These are phyloP conservation scores for Gymnarchus niloticus DNA, from an alignment of 2,113 vertebrate genomes.

Conservation along the genomic window DNA sequence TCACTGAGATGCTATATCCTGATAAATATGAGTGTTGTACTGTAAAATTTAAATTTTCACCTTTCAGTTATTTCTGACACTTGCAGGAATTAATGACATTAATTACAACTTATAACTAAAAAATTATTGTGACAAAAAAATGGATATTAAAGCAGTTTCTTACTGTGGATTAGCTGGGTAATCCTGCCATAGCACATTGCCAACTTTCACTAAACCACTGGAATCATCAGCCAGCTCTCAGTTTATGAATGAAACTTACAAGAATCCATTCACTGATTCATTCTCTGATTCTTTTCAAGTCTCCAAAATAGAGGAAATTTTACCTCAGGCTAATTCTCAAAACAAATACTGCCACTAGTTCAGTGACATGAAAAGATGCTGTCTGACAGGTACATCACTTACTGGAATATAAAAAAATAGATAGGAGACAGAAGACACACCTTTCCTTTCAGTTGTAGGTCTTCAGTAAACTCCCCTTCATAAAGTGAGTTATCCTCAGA, in stretches of 20 bases:
- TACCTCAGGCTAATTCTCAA: no score
- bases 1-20: not conserved
- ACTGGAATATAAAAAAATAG: not conserved
- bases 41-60: not conserved
- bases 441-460: constrained; percentile 1
- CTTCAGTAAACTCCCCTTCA: constrained; percentile 20
- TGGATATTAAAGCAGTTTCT: not conserved
- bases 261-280: not conserved
- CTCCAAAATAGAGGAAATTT: no score
- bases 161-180: not conserved
- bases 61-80: not conserved
- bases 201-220: not conserved
- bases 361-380: not conserved
- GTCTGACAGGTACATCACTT: not conserved
- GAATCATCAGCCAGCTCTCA: not conserved
- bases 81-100: not conserved
- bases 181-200: not conserved
- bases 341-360: not conserved
- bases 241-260: not conserved
- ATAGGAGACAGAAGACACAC: not conserved
- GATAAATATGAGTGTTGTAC: not conserved
- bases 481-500: constrained; percentile 18
- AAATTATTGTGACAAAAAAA: not conserved
- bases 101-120: not conserved
- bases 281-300: not conserved